Conservation (phyloP, 2,797 vertebrate genomes). For the Pipistrellus pygmaeus region DNA sequence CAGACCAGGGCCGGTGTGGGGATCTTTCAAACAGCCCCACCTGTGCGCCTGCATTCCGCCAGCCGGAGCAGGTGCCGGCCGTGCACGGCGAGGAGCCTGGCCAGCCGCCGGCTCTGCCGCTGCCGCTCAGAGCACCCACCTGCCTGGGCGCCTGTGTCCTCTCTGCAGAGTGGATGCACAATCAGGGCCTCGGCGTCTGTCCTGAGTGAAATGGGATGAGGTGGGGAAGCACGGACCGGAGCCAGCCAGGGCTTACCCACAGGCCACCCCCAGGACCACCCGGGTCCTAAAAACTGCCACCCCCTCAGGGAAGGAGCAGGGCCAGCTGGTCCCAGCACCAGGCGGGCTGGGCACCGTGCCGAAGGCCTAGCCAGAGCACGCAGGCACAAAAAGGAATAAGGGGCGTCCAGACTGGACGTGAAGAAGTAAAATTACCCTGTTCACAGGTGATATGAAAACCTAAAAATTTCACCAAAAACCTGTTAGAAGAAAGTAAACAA, state of each 20-base stretch:
- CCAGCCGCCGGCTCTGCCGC: neutral
- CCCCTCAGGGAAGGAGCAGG: neutral
- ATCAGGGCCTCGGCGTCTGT: neutral
- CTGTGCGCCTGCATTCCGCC: neutral
- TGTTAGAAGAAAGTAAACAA: too few relatives aligned
- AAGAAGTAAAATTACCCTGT: too few relatives aligned
- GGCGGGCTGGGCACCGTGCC: rapidly evolving
- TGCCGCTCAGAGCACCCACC: rapidly evolving
- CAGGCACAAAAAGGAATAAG: neutral
- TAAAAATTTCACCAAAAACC: too few relatives aligned
- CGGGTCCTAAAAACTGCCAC: neutral
- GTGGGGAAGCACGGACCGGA: neutral
- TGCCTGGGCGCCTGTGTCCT: neutral
- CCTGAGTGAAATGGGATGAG: neutral
- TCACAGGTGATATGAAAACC: neutral
- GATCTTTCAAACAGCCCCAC: neutral
- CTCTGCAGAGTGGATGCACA: neutral
- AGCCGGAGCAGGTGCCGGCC: rapidly evolving
- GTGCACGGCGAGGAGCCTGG: neutral
- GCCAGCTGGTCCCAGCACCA: rapidly evolving
- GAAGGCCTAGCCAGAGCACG: neutral
- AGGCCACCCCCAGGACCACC: neutral
- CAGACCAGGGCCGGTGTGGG: neutral
- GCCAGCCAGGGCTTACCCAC: too few relatives aligned
- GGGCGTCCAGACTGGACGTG: neutral